These are phyloP conservation scores for Hipparchia sbordonii DNA, from an alignment of 2,888 invertebrate species.

Conservation along the genomic window DNA sequence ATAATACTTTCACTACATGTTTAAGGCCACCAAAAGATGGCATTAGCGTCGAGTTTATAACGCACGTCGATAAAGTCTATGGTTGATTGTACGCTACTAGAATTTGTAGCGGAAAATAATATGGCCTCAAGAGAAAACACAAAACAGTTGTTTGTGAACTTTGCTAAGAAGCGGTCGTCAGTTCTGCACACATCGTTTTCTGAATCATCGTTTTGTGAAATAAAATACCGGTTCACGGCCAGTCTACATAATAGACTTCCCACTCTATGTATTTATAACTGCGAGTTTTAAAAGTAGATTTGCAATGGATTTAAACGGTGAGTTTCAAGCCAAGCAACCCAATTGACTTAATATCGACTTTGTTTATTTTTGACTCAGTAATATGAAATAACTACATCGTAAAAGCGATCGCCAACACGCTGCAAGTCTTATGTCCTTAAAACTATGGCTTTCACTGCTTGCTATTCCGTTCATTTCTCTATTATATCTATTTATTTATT, in stretches of 20 bases:
- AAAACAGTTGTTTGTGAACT: slow-evolving; percentile 1
- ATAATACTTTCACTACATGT: not conserved
- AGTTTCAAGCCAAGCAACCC: slow-evolving; percentile 6
- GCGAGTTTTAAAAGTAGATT: not conserved
- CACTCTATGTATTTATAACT: not conserved
- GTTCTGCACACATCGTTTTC: not conserved
- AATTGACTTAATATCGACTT: not conserved
- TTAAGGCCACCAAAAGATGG: not conserved
- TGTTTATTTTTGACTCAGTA: slow-evolving; percentile 10
- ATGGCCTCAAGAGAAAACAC: not conserved
- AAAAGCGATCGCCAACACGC: not conserved
- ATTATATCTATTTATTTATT: not conserved
- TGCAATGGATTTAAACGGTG: slow-evolving; percentile 40
- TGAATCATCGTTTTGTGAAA: not conserved
- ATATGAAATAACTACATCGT: not conserved
- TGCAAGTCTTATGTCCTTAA: not conserved
- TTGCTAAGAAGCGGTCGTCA: not conserved
- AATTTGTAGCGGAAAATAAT: not conserved
- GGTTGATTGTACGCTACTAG: not conserved
- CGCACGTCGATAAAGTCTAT: not conserved
- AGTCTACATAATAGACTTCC: not conserved
- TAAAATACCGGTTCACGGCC: not conserved
- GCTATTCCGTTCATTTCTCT: not conserved
- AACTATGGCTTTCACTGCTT: not conserved
- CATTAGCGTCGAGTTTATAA: not conserved